Evolutionary conservation across 35 echinoderm and acorn worm genomes (phyloP).

Genomic region (Diadema setosum): DNA sequence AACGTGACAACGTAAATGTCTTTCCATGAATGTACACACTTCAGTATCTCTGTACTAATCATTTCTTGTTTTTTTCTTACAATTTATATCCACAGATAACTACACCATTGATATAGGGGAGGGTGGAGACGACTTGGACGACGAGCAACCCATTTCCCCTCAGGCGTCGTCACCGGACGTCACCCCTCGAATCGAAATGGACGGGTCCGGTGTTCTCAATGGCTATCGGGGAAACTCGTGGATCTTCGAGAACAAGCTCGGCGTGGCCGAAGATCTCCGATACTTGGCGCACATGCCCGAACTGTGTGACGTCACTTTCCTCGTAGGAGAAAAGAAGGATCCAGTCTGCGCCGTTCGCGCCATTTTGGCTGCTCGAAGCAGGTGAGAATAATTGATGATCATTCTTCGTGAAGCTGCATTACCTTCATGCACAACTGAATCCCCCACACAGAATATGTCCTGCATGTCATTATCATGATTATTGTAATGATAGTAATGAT

Average conservation of each 20-base stretch:
- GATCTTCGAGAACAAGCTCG: conserved; percentile 90
- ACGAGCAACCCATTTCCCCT: neutral
- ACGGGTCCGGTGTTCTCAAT: neutral
- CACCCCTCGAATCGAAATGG: neutral
- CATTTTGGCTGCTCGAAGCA: conserved; percentile 93
- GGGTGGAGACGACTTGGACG: neutral
- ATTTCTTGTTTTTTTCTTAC: neutral
- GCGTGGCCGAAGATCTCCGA: conserved; percentile 88
- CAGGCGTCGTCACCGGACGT: neutral
- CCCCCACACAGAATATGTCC: too few species aligned
- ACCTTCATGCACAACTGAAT: too few species aligned
- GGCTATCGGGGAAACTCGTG: conserved; percentile 11
- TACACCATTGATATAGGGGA: neutral
- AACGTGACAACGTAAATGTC: too few species aligned
- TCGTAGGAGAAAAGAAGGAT: conserved; percentile 89
- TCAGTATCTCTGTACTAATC: neutral
- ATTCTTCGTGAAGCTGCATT: too few species aligned
- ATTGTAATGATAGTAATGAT: too few species aligned
- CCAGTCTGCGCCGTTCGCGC: conserved; percentile 80
- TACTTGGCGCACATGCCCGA: conserved; percentile 96
- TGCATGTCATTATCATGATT: too few species aligned
- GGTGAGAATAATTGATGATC: conserved; percentile 67
- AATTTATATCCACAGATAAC: neutral
- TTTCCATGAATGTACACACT: too few species aligned
- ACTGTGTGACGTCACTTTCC: conserved; percentile 92